Evolutionary conservation across 2,888 invertebrate species (phyloP), one percentile per base, ranked within the genome.

Genomic region (Coelinius sp.): DNA sequence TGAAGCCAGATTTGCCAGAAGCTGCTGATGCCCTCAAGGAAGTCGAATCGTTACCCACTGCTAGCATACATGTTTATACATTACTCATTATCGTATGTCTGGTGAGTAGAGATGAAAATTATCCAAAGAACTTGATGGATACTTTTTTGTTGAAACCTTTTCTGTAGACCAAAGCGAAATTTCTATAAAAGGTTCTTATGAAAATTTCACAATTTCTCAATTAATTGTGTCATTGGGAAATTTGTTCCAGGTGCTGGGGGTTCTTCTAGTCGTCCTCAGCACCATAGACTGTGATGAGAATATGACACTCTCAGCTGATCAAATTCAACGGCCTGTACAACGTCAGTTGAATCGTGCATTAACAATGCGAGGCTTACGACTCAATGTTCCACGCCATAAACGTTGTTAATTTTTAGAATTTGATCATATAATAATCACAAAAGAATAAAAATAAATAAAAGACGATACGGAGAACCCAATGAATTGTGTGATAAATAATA

Each of bases 331-430:
- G 78, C 76, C 77, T 59, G 91, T 92, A 4, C 94, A 94, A 79
- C 92, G 95, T 35, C 95, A 96, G 85, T 96, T 96, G 88, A 96
- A 95, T 89, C 91, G 95, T 79, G 95, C 95, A 12, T 94, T 96
- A 93, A 95, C 96, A 14, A 95, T 96, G 95, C 91, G 95, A 12
- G 94, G 95, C 65, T 89, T 96, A 52, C 90, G 92, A 8, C 80
- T 87, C 14, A 86, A 86, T 52, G 87, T 87, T 38, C 82, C 87
- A 68, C 85, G 86, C 53, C 86, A 86, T 75, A 87, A 86, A 81
- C 86, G 87, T 76, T 87, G 86, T 82, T 86, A 81, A 86, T 81
- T 72, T 49, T 59, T 71, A 46, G 35, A 59, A 65, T 56, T 44
- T 65, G 41, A 41, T 41, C 20, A 14, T 63, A 41, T 63, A 41